These are phyloP conservation scores for Ophiothrix spiculata DNA, from an alignment of 35 echinoderm and acorn worm genomes.

Conservation along the genomic window DNA sequence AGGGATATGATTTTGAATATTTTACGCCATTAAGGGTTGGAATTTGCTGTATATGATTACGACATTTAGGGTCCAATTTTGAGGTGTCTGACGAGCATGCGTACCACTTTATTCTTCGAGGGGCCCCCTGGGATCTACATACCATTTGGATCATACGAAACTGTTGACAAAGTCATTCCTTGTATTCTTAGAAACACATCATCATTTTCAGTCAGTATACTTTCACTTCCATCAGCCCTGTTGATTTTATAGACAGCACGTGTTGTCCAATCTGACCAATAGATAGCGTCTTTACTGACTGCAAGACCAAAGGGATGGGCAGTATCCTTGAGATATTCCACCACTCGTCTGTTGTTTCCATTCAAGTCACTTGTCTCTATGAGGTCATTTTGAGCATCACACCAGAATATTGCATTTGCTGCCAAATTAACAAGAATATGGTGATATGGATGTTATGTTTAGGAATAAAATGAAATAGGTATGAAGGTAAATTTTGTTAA, in stretches of 20 bases:
- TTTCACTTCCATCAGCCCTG: slow-evolving; percentile 45
- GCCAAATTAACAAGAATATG: no score
- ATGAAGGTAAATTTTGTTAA: no score
- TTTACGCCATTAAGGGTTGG: no score
- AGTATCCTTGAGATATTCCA: background rate
- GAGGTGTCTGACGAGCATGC: no score
- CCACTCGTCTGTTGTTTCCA: slow-evolving; percentile 17
- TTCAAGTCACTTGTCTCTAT: slow-evolving; percentile 48
- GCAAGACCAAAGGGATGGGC: slow-evolving; percentile 70
- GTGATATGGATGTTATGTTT: no score
- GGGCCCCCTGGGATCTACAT: background rate
- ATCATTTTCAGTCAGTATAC: slow-evolving; percentile 1
- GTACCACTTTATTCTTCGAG: no score
- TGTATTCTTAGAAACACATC: slow-evolving; percentile 15
- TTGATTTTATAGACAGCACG: slow-evolving; percentile 42
- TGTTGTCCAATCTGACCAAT: slow-evolving; percentile 80
- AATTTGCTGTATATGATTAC: no score
- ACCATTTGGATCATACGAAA: background rate
- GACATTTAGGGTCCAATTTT: no score
- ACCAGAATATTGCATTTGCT: slow-evolving; percentile 64
- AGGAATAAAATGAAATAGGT: no score
- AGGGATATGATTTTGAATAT: no score
- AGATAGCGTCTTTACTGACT: slow-evolving; percentile 47
- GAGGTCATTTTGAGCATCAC: slow-evolving; percentile 41
- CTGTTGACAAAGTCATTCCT: background rate